Percentiles rank a stretch among this genome's conserved stretches.
These are phyloP conservation scores for Sphenodon punctatus DNA, from an alignment of 2,797 vertebrate species.

Conservation along the genomic window DNA sequence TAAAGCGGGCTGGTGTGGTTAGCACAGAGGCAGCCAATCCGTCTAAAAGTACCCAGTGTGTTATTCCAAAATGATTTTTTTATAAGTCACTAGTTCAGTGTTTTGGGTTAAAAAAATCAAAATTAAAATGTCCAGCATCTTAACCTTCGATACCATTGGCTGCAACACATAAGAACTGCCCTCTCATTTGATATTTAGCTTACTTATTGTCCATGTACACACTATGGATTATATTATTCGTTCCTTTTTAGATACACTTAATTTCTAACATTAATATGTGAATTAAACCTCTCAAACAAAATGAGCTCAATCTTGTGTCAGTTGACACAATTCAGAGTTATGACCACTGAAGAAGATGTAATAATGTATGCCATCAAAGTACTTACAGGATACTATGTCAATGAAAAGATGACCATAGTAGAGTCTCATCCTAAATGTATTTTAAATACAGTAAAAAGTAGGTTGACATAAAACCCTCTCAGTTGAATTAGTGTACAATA, in stretches of 20 bases:
- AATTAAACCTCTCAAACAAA: background rate
- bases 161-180: accelerated
- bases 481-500: background rate
- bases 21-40: no score
- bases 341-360: accelerated
- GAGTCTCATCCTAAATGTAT: background rate
- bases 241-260: accelerated
- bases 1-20: no score
- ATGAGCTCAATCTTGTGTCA: background rate
- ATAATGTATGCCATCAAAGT: background rate
- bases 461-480: background rate
- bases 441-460: background rate
- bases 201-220: accelerated
- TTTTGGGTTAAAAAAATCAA: background rate
- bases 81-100: background rate
- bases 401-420: background rate
- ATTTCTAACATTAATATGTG: background rate
- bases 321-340: background rate
- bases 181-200: background rate
- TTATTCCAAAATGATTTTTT: background rate
- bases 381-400: background rate
- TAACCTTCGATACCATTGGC: no score
- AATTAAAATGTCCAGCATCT: background rate
- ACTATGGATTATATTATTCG: background rate
- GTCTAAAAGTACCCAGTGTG: background rate